phyloP scores from a whole-genome alignment of 2,888 invertebrate genomes.

The Drosophila demipolita region DNA sequence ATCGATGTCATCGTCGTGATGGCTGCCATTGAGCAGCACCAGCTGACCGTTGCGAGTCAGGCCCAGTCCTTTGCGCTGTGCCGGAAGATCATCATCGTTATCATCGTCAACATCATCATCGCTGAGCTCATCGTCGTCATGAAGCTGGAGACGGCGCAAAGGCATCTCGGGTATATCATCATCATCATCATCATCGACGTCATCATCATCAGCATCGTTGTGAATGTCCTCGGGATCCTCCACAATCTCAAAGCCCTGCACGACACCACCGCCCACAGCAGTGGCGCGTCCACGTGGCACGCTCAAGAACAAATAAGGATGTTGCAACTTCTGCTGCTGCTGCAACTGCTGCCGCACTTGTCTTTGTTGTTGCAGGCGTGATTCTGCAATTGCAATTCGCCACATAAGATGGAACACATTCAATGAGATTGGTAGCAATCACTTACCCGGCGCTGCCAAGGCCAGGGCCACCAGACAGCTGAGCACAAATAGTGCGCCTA shows the following conservation, averaged over 20 bases:
- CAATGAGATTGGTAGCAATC: background rate
- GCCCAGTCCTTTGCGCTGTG: conserved; percentile 14
- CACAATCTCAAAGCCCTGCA: conserved; percentile 72
- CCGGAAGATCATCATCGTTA: conserved; percentile 24
- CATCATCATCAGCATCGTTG: conserved; percentile 29
- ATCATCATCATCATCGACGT: conserved; percentile 31
- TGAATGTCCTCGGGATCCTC: conserved; percentile 47
- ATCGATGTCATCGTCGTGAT: conserved; percentile 22
- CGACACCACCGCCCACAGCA: conserved; percentile 56
- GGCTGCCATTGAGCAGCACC: conserved; percentile 26
- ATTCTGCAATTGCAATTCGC: conserved; percentile 49
- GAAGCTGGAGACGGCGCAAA: conserved; percentile 14
- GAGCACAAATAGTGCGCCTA: conserved; percentile 55
- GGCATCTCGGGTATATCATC: conserved; percentile 25
- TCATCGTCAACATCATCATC: conserved; percentile 40
- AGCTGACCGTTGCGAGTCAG: conserved; percentile 41
- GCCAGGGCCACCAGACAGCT: conserved; percentile 63
- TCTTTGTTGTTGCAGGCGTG: conserved; percentile 45
- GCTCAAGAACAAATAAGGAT: conserved; percentile 79
- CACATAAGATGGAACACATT: background rate
- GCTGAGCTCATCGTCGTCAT: conserved; percentile 30
- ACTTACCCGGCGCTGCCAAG: conserved; percentile 66
- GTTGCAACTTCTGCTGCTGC: conserved; percentile 50
- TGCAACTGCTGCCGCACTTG: conserved; percentile 37
- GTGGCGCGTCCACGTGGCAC: conserved; percentile 70